These are phyloP conservation scores for Melanostoma mellinum DNA, from an alignment of 2,888 invertebrate species.

Conservation along the genomic window DNA sequence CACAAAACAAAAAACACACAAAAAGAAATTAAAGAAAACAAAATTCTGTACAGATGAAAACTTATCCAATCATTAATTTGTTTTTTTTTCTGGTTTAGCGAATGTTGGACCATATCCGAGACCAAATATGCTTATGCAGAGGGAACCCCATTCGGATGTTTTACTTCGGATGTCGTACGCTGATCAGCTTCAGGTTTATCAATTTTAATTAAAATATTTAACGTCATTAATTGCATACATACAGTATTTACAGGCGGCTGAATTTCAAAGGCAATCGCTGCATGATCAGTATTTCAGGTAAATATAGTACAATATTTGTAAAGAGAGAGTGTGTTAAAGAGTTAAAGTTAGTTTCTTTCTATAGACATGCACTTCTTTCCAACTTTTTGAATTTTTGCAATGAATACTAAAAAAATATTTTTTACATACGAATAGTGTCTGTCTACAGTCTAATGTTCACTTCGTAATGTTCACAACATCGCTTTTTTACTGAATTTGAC, in stretches of 20 bases:
- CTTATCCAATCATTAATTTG: constrained; percentile 7
- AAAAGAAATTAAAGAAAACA: constrained; percentile 36
- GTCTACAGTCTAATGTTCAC: no score
- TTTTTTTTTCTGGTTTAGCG: constrained; percentile 75
- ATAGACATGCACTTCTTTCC: no score
- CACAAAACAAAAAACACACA: constrained; percentile 27
- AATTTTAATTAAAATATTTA: constrained; percentile 76
- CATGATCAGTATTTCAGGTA: constrained; percentile 83
- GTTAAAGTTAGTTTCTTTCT: no score
- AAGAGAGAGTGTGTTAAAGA: constrained; percentile 4
- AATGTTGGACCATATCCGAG: constrained; percentile 83
- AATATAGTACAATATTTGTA: constrained; percentile 36
- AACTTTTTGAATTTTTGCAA: no score
- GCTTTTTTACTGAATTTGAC: no score
- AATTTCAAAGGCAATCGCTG: constrained; percentile 82
- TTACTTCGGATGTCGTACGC: constrained; percentile 82
- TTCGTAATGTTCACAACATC: no score
- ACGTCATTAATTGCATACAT: constrained; percentile 81
- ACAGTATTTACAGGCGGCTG: constrained; percentile 83
- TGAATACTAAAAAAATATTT: no score
- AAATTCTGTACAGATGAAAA: constrained; percentile 7
- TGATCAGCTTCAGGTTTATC: constrained; percentile 82
- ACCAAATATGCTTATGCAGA: constrained; percentile 82
- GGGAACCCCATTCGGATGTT: constrained; percentile 82
- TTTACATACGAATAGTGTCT: no score